Conservation (phyloP, 2,797 vertebrate species). For the Psittacula echo region DNA sequence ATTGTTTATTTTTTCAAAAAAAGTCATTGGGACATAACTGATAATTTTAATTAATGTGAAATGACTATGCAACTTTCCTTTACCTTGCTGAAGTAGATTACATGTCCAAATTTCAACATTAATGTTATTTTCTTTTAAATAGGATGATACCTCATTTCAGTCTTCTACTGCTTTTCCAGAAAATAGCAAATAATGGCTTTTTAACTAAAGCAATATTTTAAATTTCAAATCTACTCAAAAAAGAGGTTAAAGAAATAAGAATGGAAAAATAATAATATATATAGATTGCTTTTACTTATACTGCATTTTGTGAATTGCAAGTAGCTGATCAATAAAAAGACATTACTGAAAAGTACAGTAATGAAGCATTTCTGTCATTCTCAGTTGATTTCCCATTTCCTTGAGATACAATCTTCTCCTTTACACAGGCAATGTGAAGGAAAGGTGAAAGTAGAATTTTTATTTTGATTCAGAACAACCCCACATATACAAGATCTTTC, state of each 20-base stretch:
- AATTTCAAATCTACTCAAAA: background rate
- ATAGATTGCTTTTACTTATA: background rate
- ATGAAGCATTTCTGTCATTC: background rate
- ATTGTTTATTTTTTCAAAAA: background rate
- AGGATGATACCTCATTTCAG: background rate
- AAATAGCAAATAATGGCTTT: rapidly evolving
- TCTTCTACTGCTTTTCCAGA: background rate
- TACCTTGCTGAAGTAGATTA: background rate
- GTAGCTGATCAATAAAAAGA: background rate
- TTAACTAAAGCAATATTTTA: background rate
- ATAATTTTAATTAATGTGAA: background rate
- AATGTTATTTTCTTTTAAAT: background rate
- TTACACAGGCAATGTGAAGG: background rate
- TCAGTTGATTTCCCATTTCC: background rate
- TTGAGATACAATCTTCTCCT: background rate
- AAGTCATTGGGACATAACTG: background rate
- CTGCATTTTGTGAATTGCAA: background rate
- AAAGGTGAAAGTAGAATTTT: background rate
- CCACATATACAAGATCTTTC: background rate
- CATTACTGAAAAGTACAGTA: background rate
- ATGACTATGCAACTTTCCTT: background rate
- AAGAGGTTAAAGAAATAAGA: background rate
- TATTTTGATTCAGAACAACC: background rate
- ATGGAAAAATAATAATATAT: background rate
- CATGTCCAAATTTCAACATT: background rate